Evolutionary conservation across 1,140 invertebrate species (phyloP).

Genomic region (Hyposmocoma kahamanoa): DNA sequence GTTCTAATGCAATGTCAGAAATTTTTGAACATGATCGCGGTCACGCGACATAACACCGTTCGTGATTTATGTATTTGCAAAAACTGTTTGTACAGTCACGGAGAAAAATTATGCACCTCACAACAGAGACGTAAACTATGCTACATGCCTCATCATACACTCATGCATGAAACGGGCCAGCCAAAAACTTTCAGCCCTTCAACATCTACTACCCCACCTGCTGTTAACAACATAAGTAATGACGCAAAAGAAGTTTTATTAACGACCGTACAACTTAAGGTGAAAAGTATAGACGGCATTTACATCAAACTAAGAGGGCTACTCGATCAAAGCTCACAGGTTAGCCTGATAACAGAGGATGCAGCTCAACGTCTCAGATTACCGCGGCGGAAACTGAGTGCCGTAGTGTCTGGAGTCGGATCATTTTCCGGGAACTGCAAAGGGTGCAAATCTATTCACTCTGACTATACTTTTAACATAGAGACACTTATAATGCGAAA

Average conservation of each 20-base stretch:
- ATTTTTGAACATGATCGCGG: too few relatives aligned
- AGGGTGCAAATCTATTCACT: slow-evolving; percentile 12
- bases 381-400: not conserved
- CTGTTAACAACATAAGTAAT: too few relatives aligned
- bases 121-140: too few relatives aligned
- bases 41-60: too few relatives aligned
- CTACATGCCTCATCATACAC: too few relatives aligned
- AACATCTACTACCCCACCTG: too few relatives aligned
- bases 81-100: too few relatives aligned
- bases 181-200: too few relatives aligned
- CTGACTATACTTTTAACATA: slow-evolving; percentile 8
- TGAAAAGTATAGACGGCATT: not conserved
- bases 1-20: too few relatives aligned
- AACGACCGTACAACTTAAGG: not conserved
- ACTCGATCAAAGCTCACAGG: not conserved
- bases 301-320: not conserved
- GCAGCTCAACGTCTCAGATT: slow-evolving; percentile 4
- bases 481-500: slow-evolving; percentile 6
- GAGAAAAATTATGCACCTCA: too few relatives aligned
- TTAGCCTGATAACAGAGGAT: slow-evolving; percentile 8
- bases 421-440: not conserved
- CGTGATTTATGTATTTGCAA: too few relatives aligned
- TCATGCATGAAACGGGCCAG: too few relatives aligned
- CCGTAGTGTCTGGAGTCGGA: slow-evolving; percentile 5
- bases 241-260: slow-evolving; percentile 2